These are phyloP conservation scores for Urocitellus parryii DNA, from an alignment of 2,113 vertebrate species.

Conservation along the genomic window DNA sequence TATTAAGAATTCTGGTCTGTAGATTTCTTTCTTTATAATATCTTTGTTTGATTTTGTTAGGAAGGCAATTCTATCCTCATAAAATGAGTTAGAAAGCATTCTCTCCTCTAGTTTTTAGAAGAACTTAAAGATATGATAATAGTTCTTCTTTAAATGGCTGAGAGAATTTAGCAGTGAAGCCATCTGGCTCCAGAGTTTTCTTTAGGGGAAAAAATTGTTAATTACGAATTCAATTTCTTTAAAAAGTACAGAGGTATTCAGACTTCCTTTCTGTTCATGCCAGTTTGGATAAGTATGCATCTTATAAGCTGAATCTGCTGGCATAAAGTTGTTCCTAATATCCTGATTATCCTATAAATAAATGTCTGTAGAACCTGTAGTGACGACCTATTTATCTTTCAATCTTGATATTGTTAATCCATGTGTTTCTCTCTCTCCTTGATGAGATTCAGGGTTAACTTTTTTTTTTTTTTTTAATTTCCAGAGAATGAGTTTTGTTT, in stretches of 20 bases:
- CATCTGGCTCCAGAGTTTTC: not conserved
- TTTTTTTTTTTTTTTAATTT: not conserved
- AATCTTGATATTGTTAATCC: not conserved
- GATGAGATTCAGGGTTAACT: not conserved
- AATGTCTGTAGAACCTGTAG: not conserved
- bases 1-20: not conserved
- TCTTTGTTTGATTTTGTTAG: not conserved
- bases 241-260: not conserved
- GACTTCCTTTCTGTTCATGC: not conserved
- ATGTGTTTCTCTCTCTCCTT: not conserved
- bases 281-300: not conserved
- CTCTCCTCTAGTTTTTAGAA: not conserved
- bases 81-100: not conserved
- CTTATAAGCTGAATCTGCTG: not conserved
- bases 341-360: not conserved
- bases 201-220: not conserved
- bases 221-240: not conserved
- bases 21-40: not conserved
- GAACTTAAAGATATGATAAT: not conserved
- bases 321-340: not conserved
- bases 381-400: not conserved
- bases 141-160: not conserved
- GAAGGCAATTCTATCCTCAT: not conserved
- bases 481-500: not conserved
- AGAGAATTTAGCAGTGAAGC: not conserved